Evolutionary conservation across 1,140 invertebrate genomes (phyloP).

Genomic region (Drosophila santomea): DNA sequence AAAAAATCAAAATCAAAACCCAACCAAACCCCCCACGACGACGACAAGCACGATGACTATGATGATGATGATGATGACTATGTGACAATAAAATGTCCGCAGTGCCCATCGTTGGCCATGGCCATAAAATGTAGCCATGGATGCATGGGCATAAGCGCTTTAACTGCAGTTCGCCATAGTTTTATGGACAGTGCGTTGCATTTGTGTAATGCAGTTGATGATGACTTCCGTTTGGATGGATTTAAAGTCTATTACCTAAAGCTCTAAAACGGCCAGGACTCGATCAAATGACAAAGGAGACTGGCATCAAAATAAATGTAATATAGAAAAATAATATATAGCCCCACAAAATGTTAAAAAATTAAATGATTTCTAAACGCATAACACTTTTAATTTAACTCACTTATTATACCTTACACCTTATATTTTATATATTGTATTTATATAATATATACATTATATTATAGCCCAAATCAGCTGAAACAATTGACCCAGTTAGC

Average conservation of each 20-base stretch:
- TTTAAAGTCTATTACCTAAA: slow-evolving; percentile 14
- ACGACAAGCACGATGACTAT: neutral
- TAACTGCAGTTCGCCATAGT: slow-evolving; percentile 28
- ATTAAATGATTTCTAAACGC: too few species aligned
- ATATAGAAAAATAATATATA: too few species aligned
- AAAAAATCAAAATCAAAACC: slow-evolving; percentile 43
- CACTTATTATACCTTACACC: too few species aligned
- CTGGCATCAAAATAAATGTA: too few species aligned
- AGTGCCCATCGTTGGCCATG: slow-evolving; percentile 41
- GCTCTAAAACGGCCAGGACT: neutral
- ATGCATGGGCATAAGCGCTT: slow-evolving; percentile 48
- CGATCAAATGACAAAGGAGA: too few species aligned
- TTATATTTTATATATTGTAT: too few species aligned
- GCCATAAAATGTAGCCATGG: slow-evolving; percentile 35
- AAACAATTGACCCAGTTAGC: slow-evolving; percentile 62
- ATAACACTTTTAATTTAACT: too few species aligned
- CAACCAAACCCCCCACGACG: slow-evolving; percentile 1
- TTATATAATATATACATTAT: slow-evolving; percentile 5
- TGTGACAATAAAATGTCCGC: slow-evolving; percentile 66
- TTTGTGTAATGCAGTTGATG: slow-evolving; percentile 17
- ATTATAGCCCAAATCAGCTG: slow-evolving; percentile 35
- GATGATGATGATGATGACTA: slow-evolving; percentile 21
- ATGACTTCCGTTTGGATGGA: slow-evolving; percentile 6
- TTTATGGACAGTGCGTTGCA: slow-evolving; percentile 48
- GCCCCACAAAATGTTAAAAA: too few species aligned